Base-by-base conservation (phyloP, 2,113 vertebrate genomes). In the Pantherophis guttatus region DNA sequence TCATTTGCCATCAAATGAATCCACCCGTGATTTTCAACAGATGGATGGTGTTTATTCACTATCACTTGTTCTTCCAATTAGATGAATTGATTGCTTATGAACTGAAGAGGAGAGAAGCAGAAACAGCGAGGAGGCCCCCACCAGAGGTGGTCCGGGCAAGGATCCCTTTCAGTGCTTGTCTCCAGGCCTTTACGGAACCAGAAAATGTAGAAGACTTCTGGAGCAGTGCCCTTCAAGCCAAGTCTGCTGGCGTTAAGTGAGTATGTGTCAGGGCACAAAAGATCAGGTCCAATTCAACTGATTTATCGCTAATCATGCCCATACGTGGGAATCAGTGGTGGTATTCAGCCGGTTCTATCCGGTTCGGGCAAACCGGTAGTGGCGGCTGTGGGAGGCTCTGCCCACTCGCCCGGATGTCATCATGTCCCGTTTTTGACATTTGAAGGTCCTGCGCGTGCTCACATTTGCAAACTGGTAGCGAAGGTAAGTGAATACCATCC, bases 151-250 rank as follows among this genome's bases (percentile, higher is more conserved):
- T 99, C 33, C 98, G 98, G 52, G 99, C 99, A 39, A 98, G 98
- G 94, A 98, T 99, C 95, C 99, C 99, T 0, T 99, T 99, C 93
- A 98, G 98, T 19, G 99, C 99, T 0, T 99, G 99, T 96, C 97
- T 99, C 59, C 99, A 99, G 97, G 99, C 99, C 92, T 99, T 99
- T 96, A 98, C 98, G 5, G 99, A 99, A 93, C 99, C 99, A 0
- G 99, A 98, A 59, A 99, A 99, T 0, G 99, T 99, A 12, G 97
- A 98, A 0, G 99, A 99, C 95, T 99, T 99, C 98, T 99, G 99
- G 99, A 99, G 99, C 97, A 99, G 99, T 1, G 99, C 99, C 19
- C 98, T 99, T 91, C 99, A 99, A 96, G 99, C 99, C 93, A 99
- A 99, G 95, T 99, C 99, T 90, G 99, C 99, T 0, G 99, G 99